These are phyloP conservation scores for Macaria liturata DNA, from an alignment of 2,888 invertebrate species.

Conservation along the genomic window DNA sequence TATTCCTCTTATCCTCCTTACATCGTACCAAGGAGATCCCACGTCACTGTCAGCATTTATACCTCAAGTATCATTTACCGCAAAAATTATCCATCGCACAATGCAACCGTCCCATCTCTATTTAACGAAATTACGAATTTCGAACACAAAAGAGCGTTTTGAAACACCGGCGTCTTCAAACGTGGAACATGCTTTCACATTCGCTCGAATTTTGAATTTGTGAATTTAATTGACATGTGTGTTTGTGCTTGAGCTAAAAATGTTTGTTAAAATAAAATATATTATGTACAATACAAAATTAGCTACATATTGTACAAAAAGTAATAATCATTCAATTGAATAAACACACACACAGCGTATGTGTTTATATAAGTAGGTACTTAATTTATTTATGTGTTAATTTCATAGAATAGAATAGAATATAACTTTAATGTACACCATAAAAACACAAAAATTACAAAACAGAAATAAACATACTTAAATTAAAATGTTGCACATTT, in stretches of 20 bases:
- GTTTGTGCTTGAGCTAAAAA: conserved; percentile 4
- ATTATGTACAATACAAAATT: too few relatives aligned
- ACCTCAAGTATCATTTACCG: conserved; percentile 75
- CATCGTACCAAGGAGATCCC: conserved; percentile 39
- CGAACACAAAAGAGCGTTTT: conserved; percentile 37
- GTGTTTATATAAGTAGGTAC: too few relatives aligned
- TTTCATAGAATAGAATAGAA: too few relatives aligned
- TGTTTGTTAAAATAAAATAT: too few relatives aligned
- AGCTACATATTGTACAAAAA: too few relatives aligned
- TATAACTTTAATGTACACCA: too few relatives aligned
- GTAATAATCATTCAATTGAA: too few relatives aligned
- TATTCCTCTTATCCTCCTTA: conserved; percentile 35
- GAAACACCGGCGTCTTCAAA: conserved; percentile 60
- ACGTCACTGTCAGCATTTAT: conserved; percentile 73
- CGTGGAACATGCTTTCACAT: conserved; percentile 32
- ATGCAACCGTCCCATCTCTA: conserved; percentile 66
- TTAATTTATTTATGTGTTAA: too few relatives aligned
- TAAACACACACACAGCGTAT: too few relatives aligned
- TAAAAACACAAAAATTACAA: too few relatives aligned
- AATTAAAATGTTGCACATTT: too few relatives aligned
- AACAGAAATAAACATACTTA: too few relatives aligned
- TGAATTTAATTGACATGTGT: conserved; percentile 16
- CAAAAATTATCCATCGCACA: conserved; percentile 76
- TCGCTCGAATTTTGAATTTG: conserved; percentile 32
- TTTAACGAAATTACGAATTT: conserved; percentile 78